Base-by-base conservation (phyloP, 2,888 invertebrate species). In the Hypomecis punctinalis region DNA sequence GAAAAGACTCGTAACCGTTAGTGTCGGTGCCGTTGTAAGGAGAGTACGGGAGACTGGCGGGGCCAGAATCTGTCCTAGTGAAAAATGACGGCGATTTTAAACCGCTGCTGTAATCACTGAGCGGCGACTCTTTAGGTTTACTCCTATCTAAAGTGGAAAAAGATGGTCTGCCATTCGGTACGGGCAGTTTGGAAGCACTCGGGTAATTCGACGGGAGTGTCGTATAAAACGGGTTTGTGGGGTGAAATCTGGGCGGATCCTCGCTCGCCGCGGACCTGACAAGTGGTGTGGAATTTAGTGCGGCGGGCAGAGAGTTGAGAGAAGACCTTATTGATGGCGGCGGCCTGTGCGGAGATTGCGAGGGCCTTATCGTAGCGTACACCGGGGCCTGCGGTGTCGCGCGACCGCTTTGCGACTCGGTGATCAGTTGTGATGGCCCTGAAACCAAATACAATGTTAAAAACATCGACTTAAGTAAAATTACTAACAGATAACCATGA, bases 161-260 rank as follows among this genome's bases (percentile, higher is more conserved):
- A 13, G 84, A 77, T 33, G 86, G 67, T 78, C 83, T 85, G 64
- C 90, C 85, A 65, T 92, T 91, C 55, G 91, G 89, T 71, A 91
- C 79, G 10, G 91, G 92, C 71, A 92, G 80, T 81, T 88, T 93
- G 77, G 92, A 91, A 84, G 87, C 77, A 84, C 83, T 90, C 66
- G 87, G 82, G 75, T 87, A 83, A 80, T 88, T 91, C 59, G 87
- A 83, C 62, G 92, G 91, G 75, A 93, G 81, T 68, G 90, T 92
- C 55, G 91, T 90, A 79, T 91, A 93, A 83, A 93, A 93, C 57
- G 93, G 93, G 77, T 93, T 93, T 37, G 93, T 91, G 58, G 92
- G 93, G 74, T 93, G 92, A 75, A 92, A 88, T 78, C 80, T 85
- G 48, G 83, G 79, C 51, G 86, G 82, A 67, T 89, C 91, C 46